Conservation (phyloP, 2,888 invertebrate species). For the Podotricha telesiphe region DNA sequence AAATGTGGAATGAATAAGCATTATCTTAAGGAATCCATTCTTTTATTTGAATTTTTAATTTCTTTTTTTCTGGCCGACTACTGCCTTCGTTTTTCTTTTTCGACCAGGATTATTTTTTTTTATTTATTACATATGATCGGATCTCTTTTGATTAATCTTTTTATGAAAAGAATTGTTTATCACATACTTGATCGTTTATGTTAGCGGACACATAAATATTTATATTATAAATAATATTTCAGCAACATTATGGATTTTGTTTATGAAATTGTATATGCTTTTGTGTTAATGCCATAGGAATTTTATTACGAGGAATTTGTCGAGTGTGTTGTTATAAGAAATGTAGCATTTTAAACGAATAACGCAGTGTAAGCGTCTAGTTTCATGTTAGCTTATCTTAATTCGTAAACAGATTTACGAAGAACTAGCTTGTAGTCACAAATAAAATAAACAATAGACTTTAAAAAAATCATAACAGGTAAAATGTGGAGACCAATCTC, state of each 20-base stretch:
- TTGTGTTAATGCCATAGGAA: conserved; percentile 54
- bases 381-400: conserved; percentile 23
- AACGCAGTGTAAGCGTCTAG: conserved; percentile 65
- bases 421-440: neutral
- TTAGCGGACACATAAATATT: conserved; percentile 33
- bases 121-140: conserved; percentile 75
- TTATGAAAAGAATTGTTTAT: conserved; percentile 36
- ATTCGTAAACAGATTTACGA: neutral
- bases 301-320: conserved; percentile 62
- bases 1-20: conserved; percentile 84
- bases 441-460: neutral
- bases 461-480: neutral
- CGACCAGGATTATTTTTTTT: conserved; percentile 61
- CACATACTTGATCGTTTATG: conserved; percentile 26
- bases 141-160: conserved; percentile 38
- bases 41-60: conserved; percentile 82
- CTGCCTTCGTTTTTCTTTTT: conserved; percentile 67
- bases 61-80: conserved; percentile 73
- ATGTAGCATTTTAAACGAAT: conserved; percentile 52
- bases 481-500: neutral
- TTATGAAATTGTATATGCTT: conserved; percentile 61
- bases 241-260: conserved; percentile 51
- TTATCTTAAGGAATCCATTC: conserved; percentile 81
- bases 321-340: conserved; percentile 66
- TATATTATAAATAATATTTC: conserved; percentile 37